These are phyloP conservation scores for Salvelinus alpinus DNA, from an alignment of 2,113 vertebrate genomes.

Conservation along the genomic window DNA sequence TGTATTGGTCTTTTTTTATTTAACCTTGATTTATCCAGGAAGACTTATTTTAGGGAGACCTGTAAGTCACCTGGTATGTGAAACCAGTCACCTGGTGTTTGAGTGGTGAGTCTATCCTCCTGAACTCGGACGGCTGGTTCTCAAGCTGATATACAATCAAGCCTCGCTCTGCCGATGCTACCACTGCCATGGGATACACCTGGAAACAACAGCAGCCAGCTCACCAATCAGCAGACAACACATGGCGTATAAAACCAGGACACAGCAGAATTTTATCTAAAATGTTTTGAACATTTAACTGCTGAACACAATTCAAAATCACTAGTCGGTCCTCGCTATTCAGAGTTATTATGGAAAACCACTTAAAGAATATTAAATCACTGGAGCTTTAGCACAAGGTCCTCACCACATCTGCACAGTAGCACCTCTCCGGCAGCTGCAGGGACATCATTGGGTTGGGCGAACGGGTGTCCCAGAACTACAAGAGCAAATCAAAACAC, in stretches of 20 bases:
- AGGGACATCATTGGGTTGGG: slow-evolving; percentile 97
- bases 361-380: too few species aligned
- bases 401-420: slow-evolving; percentile 95
- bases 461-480: slow-evolving; percentile 98
- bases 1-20: too few species aligned
- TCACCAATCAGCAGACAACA: neutral
- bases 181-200: slow-evolving; percentile 95
- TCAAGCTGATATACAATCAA: slow-evolving; percentile 97
- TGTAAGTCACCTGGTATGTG: neutral
- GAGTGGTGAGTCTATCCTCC: slow-evolving; percentile 95
- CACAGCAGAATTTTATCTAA: neutral
- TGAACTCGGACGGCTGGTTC: slow-evolving; percentile 96
- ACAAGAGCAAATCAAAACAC: neutral
- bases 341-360: too few species aligned
- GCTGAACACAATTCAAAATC: neutral
- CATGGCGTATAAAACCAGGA: too few species aligned
- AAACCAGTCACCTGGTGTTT: slow-evolving; percentile 88
- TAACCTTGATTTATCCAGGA: too few species aligned
- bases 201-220: neutral
- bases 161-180: slow-evolving; percentile 94
- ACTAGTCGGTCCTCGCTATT: too few species aligned
- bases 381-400: neutral
- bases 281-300: neutral
- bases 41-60: too few species aligned
- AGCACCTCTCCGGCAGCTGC: slow-evolving; percentile 93